Base-by-base conservation (phyloP, 2,888 invertebrate genomes). In the Limnephilus rhombicus region DNA sequence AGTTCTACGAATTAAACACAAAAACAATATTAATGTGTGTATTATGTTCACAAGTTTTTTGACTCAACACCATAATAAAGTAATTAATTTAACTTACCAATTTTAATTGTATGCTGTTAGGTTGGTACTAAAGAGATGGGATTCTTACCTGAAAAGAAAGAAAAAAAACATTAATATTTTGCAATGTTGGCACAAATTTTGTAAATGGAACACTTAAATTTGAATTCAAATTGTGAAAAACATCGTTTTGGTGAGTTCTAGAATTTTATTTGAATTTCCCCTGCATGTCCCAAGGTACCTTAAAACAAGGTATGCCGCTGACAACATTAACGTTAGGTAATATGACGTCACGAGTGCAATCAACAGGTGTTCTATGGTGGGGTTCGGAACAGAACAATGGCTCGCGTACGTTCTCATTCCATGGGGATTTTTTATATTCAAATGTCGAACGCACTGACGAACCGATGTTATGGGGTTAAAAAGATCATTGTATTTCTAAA, bases 351-450 rank as follows among this genome's bases (percentile, higher is more conserved):
- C 80, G 88, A 53, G 88, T 80, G 37, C n/a, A n/a, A 80, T 89
- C 88, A 90, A 90, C 90, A 90, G 82, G 82, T 90, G 90, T 81
- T 41, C 24, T 90, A 49, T 53, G 49, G 82, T 45, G 82, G n/a
- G 80, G 81, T 82, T 81, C 18, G 18, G 82, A 45, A 12, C n/a
- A 80, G 88, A 89, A 89, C 88, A 89, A 89, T 37, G 29, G 37
- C 88, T 15, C 31, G 80, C 11, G 85, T 45, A 89, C 89, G n/a
- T 89, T 82, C 31, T 81, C 90, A 90, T 89, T 80, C 88, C 80
- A n/a, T 18, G 88, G 88, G 88, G 83, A 85, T 90, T 90, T 68
- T 90, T 85, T 37, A 89, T 41, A 90, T 90, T 90, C 90, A 90
- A 83, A 90, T 90, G 90, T 90, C 90, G 90, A 90, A 90, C 85